Percentiles rank a stretch among this genome's conserved stretches.
Conservation (phyloP, 1,140 invertebrate species). For the Cydia fagiglandana region DNA sequence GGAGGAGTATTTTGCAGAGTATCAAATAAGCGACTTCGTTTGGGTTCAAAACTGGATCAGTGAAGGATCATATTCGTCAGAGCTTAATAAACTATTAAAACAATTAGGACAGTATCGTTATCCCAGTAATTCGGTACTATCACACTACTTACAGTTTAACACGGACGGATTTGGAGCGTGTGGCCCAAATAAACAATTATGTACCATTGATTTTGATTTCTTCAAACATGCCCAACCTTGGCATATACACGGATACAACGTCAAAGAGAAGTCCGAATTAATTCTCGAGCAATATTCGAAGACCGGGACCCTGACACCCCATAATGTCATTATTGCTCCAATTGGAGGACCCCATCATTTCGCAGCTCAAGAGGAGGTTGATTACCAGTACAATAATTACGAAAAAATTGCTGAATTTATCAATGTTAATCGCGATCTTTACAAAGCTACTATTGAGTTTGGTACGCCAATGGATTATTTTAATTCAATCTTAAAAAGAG, state of each 20-base stretch:
- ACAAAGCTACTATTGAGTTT: constrained; percentile 87
- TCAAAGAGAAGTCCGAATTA: constrained; percentile 87
- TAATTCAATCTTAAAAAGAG: constrained; percentile 80
- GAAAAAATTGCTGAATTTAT: constrained; percentile 88
- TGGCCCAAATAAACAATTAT: constrained; percentile 56
- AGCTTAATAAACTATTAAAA: constrained; percentile 79
- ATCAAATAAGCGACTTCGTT: constrained; percentile 88
- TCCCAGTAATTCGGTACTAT: constrained; percentile 58
- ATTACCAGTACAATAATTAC: constrained; percentile 92
- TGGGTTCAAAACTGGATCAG: constrained; percentile 88
- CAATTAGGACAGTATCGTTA: constrained; percentile 60
- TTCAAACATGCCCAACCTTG: constrained; percentile 76
- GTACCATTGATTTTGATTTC: constrained; percentile 59
- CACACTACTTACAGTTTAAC: constrained; percentile 65
- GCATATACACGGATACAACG: constrained; percentile 85
- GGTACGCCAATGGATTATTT: constrained; percentile 93
- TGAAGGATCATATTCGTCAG: constrained; percentile 61
- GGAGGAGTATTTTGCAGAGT: constrained; percentile 90
- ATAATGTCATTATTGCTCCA: constrained; percentile 90
- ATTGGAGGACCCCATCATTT: constrained; percentile 91
- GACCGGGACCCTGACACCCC: constrained; percentile 88
- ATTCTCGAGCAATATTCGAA: constrained; percentile 90
- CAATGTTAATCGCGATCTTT: constrained; percentile 84
- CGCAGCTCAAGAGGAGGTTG: constrained; percentile 88
- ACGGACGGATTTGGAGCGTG: constrained; percentile 59